Percentiles rank a stretch among this genome's conserved stretches.
Conservation (phyloP, 2,888 invertebrate species). For the Lochmaea crataegi region DNA sequence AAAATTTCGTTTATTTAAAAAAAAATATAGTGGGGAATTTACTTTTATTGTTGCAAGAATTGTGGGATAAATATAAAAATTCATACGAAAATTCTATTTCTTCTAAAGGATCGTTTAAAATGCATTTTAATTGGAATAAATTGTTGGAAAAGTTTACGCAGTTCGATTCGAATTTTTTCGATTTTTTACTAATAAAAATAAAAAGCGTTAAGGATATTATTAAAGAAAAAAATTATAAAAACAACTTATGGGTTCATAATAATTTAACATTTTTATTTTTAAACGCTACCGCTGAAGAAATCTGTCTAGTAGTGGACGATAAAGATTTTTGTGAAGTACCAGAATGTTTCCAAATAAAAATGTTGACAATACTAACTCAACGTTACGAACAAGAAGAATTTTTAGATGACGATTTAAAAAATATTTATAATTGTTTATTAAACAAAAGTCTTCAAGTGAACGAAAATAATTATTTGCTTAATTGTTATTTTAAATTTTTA, state of each 20-base stretch:
- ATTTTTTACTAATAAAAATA: slow-evolving; percentile 49
- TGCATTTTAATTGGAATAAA: slow-evolving; percentile 30
- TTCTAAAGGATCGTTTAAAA: slow-evolving; percentile 27
- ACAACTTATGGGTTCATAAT: slow-evolving; percentile 51
- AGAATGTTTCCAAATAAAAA: slow-evolving; percentile 48
- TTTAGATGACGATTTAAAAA: slow-evolving; percentile 20
- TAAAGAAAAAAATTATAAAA: slow-evolving; percentile 33
- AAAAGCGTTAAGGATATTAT: slow-evolving; percentile 36
- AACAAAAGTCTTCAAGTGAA: slow-evolving; percentile 26
- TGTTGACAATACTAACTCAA: slow-evolving; percentile 47
- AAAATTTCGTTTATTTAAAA: slow-evolving; percentile 44
- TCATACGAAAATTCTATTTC: slow-evolving; percentile 33
- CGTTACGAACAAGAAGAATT: slow-evolving; percentile 40
- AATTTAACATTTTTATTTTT: slow-evolving; percentile 48
- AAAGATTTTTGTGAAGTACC: slow-evolving; percentile 34
- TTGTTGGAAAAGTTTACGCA: slow-evolving; percentile 35
- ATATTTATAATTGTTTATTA: slow-evolving; percentile 42
- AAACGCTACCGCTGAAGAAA: slow-evolving; percentile 33
- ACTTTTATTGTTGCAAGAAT: slow-evolving; percentile 46
- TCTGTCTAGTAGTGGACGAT: slow-evolving; percentile 40
- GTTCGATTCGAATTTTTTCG: slow-evolving; percentile 44
- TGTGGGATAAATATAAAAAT: slow-evolving; percentile 47
- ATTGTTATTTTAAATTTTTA: slow-evolving; percentile 50
- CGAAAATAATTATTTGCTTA: slow-evolving; percentile 43
- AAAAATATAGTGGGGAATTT: slow-evolving; percentile 50